Evolutionary conservation across 2,888 invertebrate genomes (phyloP).

Genomic region (Agrotis puta): DNA sequence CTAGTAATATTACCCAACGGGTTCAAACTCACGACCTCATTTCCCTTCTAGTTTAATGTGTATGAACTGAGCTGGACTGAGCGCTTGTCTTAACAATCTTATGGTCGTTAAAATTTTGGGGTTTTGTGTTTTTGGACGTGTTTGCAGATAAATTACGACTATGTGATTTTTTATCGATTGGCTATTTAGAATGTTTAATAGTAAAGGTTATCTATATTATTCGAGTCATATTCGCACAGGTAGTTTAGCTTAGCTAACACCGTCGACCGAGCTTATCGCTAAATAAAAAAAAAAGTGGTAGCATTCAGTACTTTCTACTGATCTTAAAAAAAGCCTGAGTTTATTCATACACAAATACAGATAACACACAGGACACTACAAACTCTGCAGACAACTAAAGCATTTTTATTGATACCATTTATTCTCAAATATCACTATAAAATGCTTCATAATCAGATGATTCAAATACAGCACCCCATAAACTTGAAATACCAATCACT

Average conservation of each 20-base stretch:
- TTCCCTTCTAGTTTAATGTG: conserved; percentile 61
- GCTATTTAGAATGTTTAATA: too few species aligned
- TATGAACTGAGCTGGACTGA: conserved; percentile 44
- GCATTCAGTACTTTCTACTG: too few species aligned
- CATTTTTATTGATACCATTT: conserved; percentile 17
- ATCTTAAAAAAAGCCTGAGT: too few species aligned
- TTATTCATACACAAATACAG: too few species aligned
- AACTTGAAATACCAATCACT: background rate
- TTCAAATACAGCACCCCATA: background rate
- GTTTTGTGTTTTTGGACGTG: background rate
- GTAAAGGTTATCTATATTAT: too few species aligned
- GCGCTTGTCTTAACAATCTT: conserved; percentile 43
- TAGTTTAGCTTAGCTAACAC: too few species aligned
- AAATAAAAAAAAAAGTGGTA: too few species aligned
- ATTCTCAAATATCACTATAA: background rate
- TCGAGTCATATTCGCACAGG: too few species aligned
- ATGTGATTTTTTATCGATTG: background rate
- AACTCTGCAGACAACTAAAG: background rate
- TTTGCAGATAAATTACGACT: background rate
- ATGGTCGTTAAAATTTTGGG: conserved; percentile 23
- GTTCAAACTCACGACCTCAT: conserved; percentile 64
- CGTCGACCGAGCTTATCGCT: too few species aligned
- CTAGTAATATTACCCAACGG: conserved; percentile 69
- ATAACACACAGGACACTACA: background rate
- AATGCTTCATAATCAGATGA: conserved; percentile 26